A percentile compares a stretch with the other conserved stretches of the same genome.
These are phyloP conservation scores for Tauraco hartlaubi DNA, from an alignment of 2,797 vertebrate species.

Conservation along the genomic window DNA sequence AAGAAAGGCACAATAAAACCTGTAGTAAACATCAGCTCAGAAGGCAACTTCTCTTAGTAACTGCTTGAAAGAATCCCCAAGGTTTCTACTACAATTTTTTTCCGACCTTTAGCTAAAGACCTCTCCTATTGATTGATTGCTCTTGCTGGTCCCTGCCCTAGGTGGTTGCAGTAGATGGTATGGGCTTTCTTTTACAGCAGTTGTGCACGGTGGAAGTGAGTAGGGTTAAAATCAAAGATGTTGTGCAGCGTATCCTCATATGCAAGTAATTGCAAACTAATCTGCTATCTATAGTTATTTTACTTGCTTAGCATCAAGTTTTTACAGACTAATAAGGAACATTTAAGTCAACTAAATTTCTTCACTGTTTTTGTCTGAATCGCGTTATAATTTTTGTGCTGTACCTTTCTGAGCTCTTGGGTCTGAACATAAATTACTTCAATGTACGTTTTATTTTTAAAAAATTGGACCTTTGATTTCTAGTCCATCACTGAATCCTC, in stretches of 20 bases:
- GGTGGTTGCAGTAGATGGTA: background rate
- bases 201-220: background rate
- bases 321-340: background rate
- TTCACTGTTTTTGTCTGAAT: background rate
- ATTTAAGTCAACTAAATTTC: background rate
- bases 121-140: background rate
- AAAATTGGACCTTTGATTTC: background rate
- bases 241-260: background rate
- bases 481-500: background rate
- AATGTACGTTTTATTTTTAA: background rate
- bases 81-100: background rate
- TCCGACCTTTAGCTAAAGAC: conserved; percentile 45
- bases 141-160: background rate
- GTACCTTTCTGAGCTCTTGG: background rate
- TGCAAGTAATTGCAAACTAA: background rate
- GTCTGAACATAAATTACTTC: background rate
- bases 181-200: background rate
- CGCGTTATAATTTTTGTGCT: background rate
- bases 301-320: background rate
- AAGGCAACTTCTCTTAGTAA: background rate
- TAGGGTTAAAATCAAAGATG: background rate
- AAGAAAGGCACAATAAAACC: background rate
- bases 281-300: background rate
- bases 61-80: background rate
- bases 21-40: background rate